Conservation (phyloP, 2,113 vertebrate species). For the Calidris pygmaea region DNA sequence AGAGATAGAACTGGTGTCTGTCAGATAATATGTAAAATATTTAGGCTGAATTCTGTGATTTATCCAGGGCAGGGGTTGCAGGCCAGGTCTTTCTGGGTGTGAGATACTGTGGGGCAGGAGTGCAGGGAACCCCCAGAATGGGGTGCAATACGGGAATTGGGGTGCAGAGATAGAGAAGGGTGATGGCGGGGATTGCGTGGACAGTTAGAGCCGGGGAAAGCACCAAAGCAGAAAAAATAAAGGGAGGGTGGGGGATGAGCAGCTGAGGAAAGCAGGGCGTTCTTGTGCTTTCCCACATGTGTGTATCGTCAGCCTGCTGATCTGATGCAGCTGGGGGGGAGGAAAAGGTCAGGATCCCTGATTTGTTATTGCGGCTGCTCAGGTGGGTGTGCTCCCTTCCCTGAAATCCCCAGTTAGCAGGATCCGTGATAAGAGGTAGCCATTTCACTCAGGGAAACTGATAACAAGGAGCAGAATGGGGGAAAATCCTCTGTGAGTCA, state of each 20-base stretch:
- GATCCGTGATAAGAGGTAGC: background rate
- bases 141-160: background rate
- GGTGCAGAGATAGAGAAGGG: background rate
- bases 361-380: background rate
- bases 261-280: background rate
- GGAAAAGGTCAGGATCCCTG: background rate
- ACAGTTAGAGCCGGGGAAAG: background rate
- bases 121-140: background rate
- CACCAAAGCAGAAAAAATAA: background rate
- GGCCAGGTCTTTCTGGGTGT: background rate
- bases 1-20: background rate
- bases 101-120: background rate
- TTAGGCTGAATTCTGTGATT: background rate
- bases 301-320: background rate
- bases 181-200: background rate
- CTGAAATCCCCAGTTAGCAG: background rate
- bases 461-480: background rate
- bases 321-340: background rate
- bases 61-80: background rate
- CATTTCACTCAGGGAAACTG: background rate
- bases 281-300: background rate
- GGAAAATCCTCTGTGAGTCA: background rate
- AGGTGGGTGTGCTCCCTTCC: background rate
- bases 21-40: background rate
- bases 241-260: background rate